Base-by-base conservation (phyloP, 2,797 vertebrate genomes). In the Enteromius viviparus region DNA sequence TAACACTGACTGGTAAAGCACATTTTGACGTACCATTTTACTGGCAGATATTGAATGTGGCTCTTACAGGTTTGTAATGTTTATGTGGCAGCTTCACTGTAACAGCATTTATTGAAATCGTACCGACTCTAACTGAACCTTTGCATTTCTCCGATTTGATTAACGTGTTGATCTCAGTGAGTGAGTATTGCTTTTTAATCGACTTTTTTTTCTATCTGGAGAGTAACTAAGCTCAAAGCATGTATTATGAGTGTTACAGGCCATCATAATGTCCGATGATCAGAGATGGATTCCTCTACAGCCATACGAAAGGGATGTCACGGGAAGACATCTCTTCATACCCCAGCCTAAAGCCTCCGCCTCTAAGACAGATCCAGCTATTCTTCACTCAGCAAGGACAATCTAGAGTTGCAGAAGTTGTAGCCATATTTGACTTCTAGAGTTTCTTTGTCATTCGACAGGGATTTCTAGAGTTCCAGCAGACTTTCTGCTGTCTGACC, bases 61-160 rank as follows among this genome's bases (percentile, higher is more conserved):
- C 81, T 83, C 75, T 83, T 82, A 74, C 21, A 82, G 71, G 58
- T 76, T 74, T 76, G 71, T 76, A 76, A 76, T 68, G 64, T 76
- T 77, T 70, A 49, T 83, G 81, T 83, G 81, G 81, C 81, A 70
- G 81, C 80, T 83, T 83, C 42, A 83, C 64, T 68, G 51, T 58
- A 83, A 68, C 23, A 5, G 64, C 72, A 69, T 83, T 83, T 69
- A 53, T 75, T 66, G 71, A 69, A 69, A 66, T 58, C 9, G 78
- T 58, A 71, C 23, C 37, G 40, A 45, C 60, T 82, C 17, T 62
- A 74, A 74, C 70, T 60, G 49, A 76, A 69, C 81, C 68, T 81
- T 81, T 81, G 29, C 51, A 70, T 81, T 81, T 64, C 42, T 62
- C 68, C 12, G n/a, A 82, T 82, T 75, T 75, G 71, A 76, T 71